A percentile compares a stretch with the other conserved stretches of the same genome.
Conservation (phyloP, 2,888 invertebrate species). For the Epinotia ramella region DNA sequence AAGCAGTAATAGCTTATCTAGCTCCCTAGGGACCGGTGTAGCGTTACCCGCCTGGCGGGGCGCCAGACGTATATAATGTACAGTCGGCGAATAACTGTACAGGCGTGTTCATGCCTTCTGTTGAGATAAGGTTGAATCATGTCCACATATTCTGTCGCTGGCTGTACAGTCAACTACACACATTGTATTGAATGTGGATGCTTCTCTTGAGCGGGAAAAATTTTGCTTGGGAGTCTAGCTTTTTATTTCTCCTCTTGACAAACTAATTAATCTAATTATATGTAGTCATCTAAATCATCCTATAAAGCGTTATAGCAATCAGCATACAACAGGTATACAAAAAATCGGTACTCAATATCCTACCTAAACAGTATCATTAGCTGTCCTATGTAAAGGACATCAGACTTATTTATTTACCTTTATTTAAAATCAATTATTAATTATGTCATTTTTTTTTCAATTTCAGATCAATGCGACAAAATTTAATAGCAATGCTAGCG, state of each 20-base stretch:
- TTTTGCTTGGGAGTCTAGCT: no score
- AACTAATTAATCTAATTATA: no score
- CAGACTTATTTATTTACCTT: neutral
- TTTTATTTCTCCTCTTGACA: neutral
- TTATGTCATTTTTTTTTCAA: constrained; percentile 4
- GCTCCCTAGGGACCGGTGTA: constrained; percentile 22
- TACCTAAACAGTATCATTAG: neutral
- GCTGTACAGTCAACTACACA: constrained; percentile 15
- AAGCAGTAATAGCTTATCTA: constrained; percentile 29
- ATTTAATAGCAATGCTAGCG: constrained; percentile 95
- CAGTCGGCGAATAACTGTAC: neutral
- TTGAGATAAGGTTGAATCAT: neutral
- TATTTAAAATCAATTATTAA: neutral
- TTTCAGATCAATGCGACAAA: constrained; percentile 89
- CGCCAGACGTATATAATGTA: constrained; percentile 27
- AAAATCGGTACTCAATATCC: neutral
- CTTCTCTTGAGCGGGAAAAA: neutral
- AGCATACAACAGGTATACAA: neutral
- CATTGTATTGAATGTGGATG: neutral
- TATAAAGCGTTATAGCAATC: neutral
- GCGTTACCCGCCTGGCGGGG: constrained; percentile 18
- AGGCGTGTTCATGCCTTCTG: neutral
- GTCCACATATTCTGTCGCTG: neutral
- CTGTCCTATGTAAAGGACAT: constrained; percentile 14
- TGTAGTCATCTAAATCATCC: neutral